Base-by-base conservation (phyloP, 2,888 invertebrate species). In the Rotaria socialis region DNA sequence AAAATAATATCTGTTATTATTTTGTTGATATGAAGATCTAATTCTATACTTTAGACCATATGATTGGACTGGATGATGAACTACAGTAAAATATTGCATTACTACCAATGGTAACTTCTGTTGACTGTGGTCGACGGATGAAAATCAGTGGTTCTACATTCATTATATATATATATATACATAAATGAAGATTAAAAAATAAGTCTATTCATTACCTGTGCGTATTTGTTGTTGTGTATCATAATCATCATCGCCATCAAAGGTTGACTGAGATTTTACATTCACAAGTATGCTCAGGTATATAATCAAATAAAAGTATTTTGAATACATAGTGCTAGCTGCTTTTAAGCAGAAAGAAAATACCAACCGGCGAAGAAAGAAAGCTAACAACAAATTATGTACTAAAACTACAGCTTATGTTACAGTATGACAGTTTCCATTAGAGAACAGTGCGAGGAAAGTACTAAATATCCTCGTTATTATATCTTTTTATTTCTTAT, bases 121-220 rank as follows among this genome's bases (percentile, higher is more conserved):
- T 10, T 7, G 80, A 80, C n/a, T 80, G 80, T 47, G 80, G 80
- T 80, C 80, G 80, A 47, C 14, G 80, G n/a, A 41, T n/a, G 5
- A 80, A 80, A 11, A 80, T 14, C 1, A 80, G 41, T 80, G 80
- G 80, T 11, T 47, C 80, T 43, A 3, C 0, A 24, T 19, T 75
- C 11, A 19, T 67, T 35, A 19, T 56, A 22, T 6, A 55, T 55
- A 55, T 56, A 67, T 5, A 67, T 67, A 19, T 16, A 67, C 24
- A 27, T 14, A 7, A 41, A 35, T 27, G 2, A 41, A 35, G 35
- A 67, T 35, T 3, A 0, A 27, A 27, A 14, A 67, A 67, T 35
- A 35, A 35, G 35, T 35, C 14, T 19, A 19, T 19, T 14, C n/a
- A 16, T 16, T 67, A 67, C 67, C 67, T 35, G 19, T 35, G 4